A percentile compares a stretch with the other conserved stretches of the same genome.
Conservation (phyloP, 2,797 vertebrate species). For the Myotis vivesi region DNA sequence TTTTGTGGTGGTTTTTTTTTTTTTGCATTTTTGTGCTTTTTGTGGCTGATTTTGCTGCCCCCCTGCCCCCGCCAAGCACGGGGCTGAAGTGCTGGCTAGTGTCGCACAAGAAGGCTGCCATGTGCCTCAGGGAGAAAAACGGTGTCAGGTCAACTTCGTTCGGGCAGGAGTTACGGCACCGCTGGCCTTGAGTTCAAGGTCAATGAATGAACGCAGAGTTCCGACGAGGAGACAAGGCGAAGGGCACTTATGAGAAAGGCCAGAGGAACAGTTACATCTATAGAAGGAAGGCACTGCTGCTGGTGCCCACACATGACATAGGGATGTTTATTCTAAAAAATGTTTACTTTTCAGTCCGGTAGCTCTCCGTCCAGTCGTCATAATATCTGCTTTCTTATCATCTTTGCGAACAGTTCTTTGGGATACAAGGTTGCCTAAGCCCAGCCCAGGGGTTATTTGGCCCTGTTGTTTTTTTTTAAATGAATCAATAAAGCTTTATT, state of each 20-base stretch:
- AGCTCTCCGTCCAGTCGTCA: background rate
- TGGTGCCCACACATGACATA: no score
- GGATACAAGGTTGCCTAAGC: background rate
- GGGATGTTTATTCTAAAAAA: background rate
- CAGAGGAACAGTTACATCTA: background rate
- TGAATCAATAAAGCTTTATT: background rate
- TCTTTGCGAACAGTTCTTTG: background rate
- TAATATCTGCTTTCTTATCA: background rate
- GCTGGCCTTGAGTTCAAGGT: background rate
- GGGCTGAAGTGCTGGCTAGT: accelerated
- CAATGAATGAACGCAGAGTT: accelerated
- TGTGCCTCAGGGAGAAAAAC: background rate
- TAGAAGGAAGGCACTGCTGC: background rate
- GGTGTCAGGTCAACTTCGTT: accelerated
- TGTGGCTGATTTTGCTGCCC: background rate
- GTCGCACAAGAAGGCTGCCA: background rate
- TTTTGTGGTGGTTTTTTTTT: background rate
- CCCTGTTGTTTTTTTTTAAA: background rate
- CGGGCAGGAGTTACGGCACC: accelerated
- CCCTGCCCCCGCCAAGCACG: background rate
- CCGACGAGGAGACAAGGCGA: background rate
- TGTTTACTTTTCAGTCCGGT: background rate
- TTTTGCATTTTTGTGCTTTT: background rate
- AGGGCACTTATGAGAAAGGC: no score
- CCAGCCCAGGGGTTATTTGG: background rate